Percentiles rank a stretch among this genome's conserved stretches.
Evolutionary conservation across 2,797 vertebrate genomes (phyloP).

Genomic region (Muscicapa comitata): DNA sequence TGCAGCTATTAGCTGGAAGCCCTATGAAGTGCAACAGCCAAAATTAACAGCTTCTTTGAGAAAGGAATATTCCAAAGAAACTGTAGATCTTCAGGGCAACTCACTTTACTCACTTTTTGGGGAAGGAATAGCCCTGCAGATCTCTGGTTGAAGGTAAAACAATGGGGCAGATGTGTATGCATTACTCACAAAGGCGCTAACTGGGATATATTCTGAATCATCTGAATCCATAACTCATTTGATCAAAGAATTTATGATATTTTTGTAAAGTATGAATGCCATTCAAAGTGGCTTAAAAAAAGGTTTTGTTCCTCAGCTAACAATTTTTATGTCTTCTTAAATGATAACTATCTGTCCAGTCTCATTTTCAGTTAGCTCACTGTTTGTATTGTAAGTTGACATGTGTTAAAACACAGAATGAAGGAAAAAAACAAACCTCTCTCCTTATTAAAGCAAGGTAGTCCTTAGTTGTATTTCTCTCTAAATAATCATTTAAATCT

Average conservation of each 20-base stretch:
- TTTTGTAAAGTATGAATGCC: not conserved
- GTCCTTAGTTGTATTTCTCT: conserved; percentile 15
- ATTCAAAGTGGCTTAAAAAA: not conserved
- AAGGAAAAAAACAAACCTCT: not conserved
- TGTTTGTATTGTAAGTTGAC: not conserved
- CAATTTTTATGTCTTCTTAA: not conserved
- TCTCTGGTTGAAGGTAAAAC: not conserved
- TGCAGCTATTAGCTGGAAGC: not conserved
- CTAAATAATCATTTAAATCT: conserved; percentile 4
- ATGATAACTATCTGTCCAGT: conserved; percentile 21
- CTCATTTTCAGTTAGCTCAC: conserved; percentile 52
- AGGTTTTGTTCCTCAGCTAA: not conserved
- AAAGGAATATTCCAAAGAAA: not conserved
- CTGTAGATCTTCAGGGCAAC: not conserved
- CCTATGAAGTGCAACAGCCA: not conserved
- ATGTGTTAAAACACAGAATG: not conserved
- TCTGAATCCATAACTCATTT: not conserved
- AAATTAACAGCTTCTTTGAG: not conserved
- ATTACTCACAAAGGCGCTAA: not conserved
- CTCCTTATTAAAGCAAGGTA: conserved; percentile 19
- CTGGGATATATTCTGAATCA: not conserved
- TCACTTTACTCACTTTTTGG: not conserved
- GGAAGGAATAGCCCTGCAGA: not conserved
- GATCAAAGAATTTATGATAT: not conserved
- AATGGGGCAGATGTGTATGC: not conserved